Percentiles rank a stretch among this genome's conserved stretches.
These are phyloP conservation scores for Gymnocheta viridis DNA, from an alignment of 2,888 invertebrate genomes.

Conservation along the genomic window DNA sequence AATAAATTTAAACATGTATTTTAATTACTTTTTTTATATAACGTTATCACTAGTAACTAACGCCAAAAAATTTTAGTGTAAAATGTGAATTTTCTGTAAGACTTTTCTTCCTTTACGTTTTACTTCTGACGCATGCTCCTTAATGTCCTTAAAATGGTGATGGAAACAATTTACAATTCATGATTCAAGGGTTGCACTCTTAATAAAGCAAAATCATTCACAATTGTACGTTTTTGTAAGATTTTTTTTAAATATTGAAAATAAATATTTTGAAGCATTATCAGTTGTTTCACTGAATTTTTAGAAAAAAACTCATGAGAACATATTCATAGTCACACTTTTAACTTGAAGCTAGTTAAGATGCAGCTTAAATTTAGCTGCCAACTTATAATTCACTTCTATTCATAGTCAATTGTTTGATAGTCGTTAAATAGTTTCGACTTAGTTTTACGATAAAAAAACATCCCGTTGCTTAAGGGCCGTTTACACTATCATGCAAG, in stretches of 20 bases:
- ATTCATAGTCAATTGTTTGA: too few species aligned
- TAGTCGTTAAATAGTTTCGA: too few species aligned
- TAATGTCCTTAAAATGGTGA: conserved; percentile 21
- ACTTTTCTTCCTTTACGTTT: conserved; percentile 51
- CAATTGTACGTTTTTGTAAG: conserved; percentile 10
- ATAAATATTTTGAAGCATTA: neutral
- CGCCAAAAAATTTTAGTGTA: conserved; percentile 69
- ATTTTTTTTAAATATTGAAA: too few species aligned
- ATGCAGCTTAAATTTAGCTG: too few species aligned
- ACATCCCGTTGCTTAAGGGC: too few species aligned
- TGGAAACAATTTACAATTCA: neutral
- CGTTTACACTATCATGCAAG: too few species aligned
- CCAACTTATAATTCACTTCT: too few species aligned
- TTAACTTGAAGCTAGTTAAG: too few species aligned
- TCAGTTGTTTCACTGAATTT: too few species aligned
- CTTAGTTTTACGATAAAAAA: too few species aligned
- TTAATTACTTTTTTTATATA: conserved; percentile 68
- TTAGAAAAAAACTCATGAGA: too few species aligned
- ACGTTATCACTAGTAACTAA: conserved; percentile 68
- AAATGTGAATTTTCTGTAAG: conserved; percentile 60
- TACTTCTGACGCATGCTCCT: conserved; percentile 56
- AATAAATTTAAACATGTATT: neutral
- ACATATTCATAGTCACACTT: too few species aligned
- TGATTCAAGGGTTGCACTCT: conserved; percentile 21
- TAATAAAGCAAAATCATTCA: conserved; percentile 33